Evolutionary conservation across 2,113 vertebrate genomes (phyloP).

Genomic region (Oceanodroma tethys): DNA sequence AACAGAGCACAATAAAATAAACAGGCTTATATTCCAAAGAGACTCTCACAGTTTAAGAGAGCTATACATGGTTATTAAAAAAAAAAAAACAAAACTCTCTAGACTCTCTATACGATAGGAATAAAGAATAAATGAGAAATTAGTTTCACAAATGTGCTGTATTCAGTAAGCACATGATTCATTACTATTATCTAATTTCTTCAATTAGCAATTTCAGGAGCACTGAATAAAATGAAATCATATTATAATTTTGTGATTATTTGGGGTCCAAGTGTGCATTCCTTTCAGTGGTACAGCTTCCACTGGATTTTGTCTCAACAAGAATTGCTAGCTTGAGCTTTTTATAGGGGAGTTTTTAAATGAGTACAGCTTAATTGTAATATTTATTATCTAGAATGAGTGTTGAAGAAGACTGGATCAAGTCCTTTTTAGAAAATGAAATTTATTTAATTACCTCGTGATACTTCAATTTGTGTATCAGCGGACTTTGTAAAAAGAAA

Average conservation of each 20-base stretch:
- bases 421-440: background rate
- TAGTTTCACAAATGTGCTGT: background rate
- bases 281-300: background rate
- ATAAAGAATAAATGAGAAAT: background rate
- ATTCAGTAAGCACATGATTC: background rate
- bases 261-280: background rate
- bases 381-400: background rate
- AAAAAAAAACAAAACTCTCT: background rate
- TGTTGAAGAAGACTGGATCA: background rate
- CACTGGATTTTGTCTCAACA: background rate
- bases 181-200: conserved; percentile 1
- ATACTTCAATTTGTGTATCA: background rate
- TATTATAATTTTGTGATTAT: background rate
- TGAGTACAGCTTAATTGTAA: background rate
- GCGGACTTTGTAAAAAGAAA: background rate
- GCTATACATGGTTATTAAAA: conserved; percentile 54
- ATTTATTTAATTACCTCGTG: background rate
- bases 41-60: conserved; percentile 59
- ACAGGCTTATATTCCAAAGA: conserved; percentile 69
- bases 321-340: background rate
- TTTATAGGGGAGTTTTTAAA: background rate
- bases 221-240: background rate
- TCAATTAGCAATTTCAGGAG: background rate
- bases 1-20: conserved; percentile 79
- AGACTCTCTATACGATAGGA: background rate